Evolutionary conservation across 2,797 vertebrate species (phyloP).

Genomic region (Esox lucius): DNA sequence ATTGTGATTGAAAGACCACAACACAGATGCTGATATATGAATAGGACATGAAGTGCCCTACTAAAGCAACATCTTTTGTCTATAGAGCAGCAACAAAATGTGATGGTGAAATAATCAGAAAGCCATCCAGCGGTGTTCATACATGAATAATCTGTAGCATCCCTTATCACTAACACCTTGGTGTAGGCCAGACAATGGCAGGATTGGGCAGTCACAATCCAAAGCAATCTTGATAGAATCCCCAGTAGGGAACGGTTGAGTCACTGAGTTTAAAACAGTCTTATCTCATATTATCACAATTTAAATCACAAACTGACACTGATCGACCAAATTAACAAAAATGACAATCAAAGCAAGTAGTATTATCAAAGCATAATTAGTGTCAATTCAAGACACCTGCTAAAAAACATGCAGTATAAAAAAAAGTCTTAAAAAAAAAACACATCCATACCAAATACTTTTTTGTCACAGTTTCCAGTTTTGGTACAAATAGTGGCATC

Average conservation of each 20-base stretch:
- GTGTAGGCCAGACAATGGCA: constrained; percentile 28
- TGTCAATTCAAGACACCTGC: neutral
- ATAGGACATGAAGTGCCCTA: constrained; percentile 48
- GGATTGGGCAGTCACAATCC: constrained; percentile 26
- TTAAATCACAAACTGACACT: neutral
- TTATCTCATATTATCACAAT: too few species aligned
- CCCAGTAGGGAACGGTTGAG: neutral
- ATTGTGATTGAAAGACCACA: constrained; percentile 60
- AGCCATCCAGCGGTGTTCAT: constrained; percentile 29
- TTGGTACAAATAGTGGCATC: neutral
- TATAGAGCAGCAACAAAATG: constrained; percentile 7
- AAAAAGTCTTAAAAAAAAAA: too few species aligned
- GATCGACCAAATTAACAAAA: neutral
- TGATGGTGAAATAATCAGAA: constrained; percentile 53
- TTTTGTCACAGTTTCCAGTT: neutral
- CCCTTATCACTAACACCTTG: constrained; percentile 31
- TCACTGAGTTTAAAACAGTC: too few species aligned
- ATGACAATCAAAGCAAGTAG: neutral
- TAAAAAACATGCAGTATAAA: neutral
- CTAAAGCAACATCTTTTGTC: constrained; percentile 36
- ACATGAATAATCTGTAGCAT: constrained; percentile 25
- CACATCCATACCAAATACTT: neutral
- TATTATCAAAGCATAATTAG: neutral
- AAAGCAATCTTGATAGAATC: constrained; percentile 14
- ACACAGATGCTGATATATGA: constrained; percentile 45